phyloP scores from a whole-genome alignment of 2,113 vertebrate genomes.

The Cebidichthys violaceus region DNA sequence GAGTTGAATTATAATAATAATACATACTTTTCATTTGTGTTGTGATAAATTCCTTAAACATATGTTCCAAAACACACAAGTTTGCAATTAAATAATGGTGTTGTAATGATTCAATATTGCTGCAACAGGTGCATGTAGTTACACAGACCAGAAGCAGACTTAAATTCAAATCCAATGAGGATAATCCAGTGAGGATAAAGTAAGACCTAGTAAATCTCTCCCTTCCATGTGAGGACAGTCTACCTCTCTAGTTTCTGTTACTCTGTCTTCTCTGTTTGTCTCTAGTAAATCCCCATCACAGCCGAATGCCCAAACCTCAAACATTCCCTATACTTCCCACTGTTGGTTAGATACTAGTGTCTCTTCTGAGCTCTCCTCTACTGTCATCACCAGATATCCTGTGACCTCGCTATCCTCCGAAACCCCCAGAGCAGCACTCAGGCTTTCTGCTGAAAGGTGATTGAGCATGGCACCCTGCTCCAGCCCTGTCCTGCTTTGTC shows the following conservation, averaged over 20 bases:
- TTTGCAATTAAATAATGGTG: constrained; percentile 9
- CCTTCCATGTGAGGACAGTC: constrained; percentile 47
- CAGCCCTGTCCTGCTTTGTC: constrained; percentile 80
- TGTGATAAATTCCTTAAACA: not conserved
- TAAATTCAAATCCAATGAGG: constrained; percentile 71
- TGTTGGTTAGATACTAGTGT: constrained; percentile 27
- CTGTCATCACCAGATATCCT: constrained; percentile 70
- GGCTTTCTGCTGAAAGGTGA: constrained; percentile 75
- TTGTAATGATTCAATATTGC: constrained; percentile 36
- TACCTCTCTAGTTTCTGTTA: constrained; percentile 29
- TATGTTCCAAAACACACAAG: not conserved
- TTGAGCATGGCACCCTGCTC: constrained; percentile 80
- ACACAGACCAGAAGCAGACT: constrained; percentile 50
- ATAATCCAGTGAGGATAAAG: constrained; percentile 71
- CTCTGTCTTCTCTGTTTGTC: constrained; percentile 41
- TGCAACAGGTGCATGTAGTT: constrained; percentile 67
- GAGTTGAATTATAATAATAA: not conserved
- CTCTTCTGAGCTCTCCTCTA: constrained; percentile 55
- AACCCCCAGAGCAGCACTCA: constrained; percentile 48
- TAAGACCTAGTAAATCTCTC: constrained; percentile 59
- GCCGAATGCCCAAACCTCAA: constrained; percentile 13
- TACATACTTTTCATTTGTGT: not conserved
- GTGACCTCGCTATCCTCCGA: constrained; percentile 67
- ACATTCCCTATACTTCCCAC: constrained; percentile 15
- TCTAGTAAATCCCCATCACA: constrained; percentile 48